These are phyloP conservation scores for Seira sanloemensis DNA, from an alignment of 2,888 invertebrate species.

Conservation along the genomic window DNA sequence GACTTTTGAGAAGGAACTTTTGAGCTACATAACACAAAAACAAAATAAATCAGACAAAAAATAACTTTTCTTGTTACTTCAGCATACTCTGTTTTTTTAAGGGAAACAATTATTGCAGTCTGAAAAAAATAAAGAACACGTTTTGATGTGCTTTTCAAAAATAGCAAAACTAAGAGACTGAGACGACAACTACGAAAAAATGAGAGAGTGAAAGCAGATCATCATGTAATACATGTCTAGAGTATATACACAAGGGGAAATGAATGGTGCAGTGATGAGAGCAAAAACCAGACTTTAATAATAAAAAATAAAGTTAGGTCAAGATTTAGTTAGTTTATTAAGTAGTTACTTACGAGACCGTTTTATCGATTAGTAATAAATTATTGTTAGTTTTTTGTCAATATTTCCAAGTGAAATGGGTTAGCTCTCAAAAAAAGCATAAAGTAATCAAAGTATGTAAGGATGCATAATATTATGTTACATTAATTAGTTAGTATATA, in stretches of 20 bases:
- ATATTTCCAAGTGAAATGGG: too few species aligned
- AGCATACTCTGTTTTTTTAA: neutral
- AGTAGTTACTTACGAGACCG: too few species aligned
- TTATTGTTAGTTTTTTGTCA: neutral
- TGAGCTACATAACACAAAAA: conserved; percentile 46
- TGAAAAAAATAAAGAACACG: too few species aligned
- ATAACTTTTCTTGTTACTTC: neutral
- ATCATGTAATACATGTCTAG: too few species aligned
- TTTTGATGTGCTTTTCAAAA: too few species aligned
- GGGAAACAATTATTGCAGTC: too few species aligned
- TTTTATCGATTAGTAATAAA: neutral
- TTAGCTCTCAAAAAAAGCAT: too few species aligned
- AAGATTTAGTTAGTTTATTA: neutral
- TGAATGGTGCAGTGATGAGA: conserved; percentile 8
- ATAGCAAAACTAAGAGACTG: too few species aligned
- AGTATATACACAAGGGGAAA: neutral
- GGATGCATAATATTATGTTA: too few species aligned
- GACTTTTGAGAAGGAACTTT: conserved; percentile 60
- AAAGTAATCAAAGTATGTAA: too few species aligned
- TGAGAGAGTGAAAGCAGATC: too few species aligned
- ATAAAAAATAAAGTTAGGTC: neutral
- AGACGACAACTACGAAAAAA: too few species aligned
- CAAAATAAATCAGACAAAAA: conserved; percentile 38
- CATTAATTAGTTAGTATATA: neutral
- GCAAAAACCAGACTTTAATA: neutral